Conservation (phyloP, 2,888 invertebrate species). For the Operophtera brumata region DNA sequence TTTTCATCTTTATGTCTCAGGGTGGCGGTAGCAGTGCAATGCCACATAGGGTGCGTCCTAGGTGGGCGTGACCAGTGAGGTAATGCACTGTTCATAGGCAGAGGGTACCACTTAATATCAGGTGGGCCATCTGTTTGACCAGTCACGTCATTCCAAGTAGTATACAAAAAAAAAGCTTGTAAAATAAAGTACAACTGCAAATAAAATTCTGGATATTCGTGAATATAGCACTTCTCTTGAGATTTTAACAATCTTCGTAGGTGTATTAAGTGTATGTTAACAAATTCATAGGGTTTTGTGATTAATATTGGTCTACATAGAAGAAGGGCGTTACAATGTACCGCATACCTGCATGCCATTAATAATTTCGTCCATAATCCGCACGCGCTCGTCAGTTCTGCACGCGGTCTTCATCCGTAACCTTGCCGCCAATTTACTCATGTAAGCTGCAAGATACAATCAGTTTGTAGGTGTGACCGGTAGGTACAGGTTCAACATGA, state of each 20-base stretch:
- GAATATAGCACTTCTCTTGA: too few species aligned
- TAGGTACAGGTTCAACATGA: not conserved
- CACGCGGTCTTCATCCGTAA: conserved; percentile 89
- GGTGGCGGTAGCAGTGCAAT: too few species aligned
- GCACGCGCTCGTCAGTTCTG: conserved; percentile 93
- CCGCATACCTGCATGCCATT: conserved; percentile 91
- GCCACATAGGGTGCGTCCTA: too few species aligned
- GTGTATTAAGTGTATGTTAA: conserved; percentile 4
- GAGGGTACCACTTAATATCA: too few species aligned
- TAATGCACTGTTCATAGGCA: too few species aligned
- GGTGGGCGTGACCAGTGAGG: too few species aligned
- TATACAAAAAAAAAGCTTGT: too few species aligned
- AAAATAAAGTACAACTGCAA: not conserved
- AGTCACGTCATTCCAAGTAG: too few species aligned
- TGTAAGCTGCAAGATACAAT: conserved; percentile 74
- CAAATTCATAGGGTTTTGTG: not conserved
- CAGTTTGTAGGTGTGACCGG: conserved; percentile 12
- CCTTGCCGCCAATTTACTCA: conserved; percentile 82
- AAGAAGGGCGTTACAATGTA: conserved; percentile 17
- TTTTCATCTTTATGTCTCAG: too few species aligned
- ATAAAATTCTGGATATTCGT: too few species aligned
- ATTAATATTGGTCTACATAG: not conserved
- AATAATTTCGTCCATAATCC: conserved; percentile 97
- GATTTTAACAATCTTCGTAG: not conserved
- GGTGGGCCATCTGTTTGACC: too few species aligned